Conservation (phyloP, 1,140 invertebrate genomes). For the Leptopilina boulardi region DNA sequence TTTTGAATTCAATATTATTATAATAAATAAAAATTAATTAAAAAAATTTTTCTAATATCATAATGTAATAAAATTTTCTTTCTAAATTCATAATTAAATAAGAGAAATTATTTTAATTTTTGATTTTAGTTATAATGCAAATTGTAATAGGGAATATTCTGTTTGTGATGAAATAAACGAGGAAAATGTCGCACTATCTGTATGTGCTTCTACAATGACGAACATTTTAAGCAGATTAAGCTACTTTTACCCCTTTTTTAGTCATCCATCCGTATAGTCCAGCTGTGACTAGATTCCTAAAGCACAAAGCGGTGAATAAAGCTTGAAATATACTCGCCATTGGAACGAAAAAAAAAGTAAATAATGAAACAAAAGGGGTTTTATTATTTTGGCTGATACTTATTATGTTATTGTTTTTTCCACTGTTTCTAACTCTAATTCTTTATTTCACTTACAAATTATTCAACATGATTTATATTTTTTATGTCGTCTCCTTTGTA, state of each 20-base stretch:
- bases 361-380: not conserved
- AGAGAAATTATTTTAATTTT: not conserved
- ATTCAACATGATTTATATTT: no score
- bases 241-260: conserved; percentile 42
- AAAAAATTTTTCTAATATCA: no score
- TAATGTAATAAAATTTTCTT: no score
- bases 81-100: not conserved
- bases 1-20: no score
- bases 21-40: no score
- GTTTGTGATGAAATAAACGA: conserved; percentile 19
- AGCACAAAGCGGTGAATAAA: conserved; percentile 46
- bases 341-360: not conserved
- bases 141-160: not conserved
- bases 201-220: conserved; percentile 11
- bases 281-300: conserved; percentile 45
- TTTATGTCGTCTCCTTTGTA: no score
- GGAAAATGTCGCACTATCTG: not conserved
- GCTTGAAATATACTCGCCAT: conserved; percentile 49
- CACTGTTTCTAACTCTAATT: no score
- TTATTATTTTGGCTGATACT: not conserved
- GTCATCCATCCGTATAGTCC: conserved; percentile 47
- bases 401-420: not conserved
- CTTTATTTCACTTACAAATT: no score
- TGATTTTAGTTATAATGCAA: not conserved
- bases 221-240: conserved; percentile 35